These are phyloP conservation scores for Leptarthrus brevirostris DNA, from an alignment of 2,888 invertebrate species.

Conservation along the genomic window DNA sequence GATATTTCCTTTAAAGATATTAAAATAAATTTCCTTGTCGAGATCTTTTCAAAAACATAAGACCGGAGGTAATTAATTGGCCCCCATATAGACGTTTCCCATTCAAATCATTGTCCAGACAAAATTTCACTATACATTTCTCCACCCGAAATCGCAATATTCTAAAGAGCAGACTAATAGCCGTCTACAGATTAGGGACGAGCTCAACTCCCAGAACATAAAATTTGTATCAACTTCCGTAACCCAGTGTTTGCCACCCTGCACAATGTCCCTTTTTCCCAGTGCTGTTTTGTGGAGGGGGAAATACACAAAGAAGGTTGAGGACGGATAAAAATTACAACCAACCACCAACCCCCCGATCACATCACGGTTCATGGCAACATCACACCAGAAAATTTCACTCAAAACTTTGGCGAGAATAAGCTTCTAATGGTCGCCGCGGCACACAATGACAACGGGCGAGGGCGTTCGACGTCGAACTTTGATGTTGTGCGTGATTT, in stretches of 20 bases:
- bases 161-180: conserved; percentile 42
- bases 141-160: conserved; percentile 26
- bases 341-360: conserved; percentile 38
- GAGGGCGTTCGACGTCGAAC: conserved; percentile 12
- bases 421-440: conserved; percentile 23
- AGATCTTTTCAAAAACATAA: conserved; percentile 25
- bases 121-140: conserved; percentile 8
- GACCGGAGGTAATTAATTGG: conserved; percentile 53
- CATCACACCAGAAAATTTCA: conserved; percentile 37
- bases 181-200: conserved; percentile 42
- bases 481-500: conserved; percentile 29
- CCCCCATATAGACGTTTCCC: conserved; percentile 31
- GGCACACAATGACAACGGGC: conserved; percentile 21
- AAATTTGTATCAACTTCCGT: conserved; percentile 44
- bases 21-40: no score
- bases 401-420: conserved; percentile 40
- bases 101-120: conserved; percentile 43
- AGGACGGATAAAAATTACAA: conserved; percentile 44
- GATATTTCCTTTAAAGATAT: no score
- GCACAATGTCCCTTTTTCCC: conserved; percentile 13
- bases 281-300: not conserved
- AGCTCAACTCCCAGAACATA: conserved; percentile 37
- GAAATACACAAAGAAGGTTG: conserved; percentile 14
- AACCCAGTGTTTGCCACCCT: not conserved
- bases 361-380: conserved; percentile 11